Evolutionary conservation across 2,797 vertebrate species (phyloP), one percentile per base, ranked within the genome.

Genomic region (Yasuhikotakia modesta): DNA sequence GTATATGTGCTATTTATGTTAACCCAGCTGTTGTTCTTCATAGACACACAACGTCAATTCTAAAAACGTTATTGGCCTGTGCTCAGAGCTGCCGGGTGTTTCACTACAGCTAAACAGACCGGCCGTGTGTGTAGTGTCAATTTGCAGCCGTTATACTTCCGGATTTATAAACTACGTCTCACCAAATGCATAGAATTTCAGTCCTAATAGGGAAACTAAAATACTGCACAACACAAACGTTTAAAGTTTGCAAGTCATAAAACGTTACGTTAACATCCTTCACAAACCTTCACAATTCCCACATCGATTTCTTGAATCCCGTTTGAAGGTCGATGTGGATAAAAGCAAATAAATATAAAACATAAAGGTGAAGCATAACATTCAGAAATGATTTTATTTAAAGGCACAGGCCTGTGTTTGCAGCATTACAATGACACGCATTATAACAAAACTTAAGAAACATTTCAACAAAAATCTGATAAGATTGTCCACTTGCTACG

Each of bases 11-110:
- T 71, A 63, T 78, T 63, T 72, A 16, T 76, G 76, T 78, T 32
- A 24, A 24, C 76, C 45, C 79, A 81, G 80, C 73, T 86, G 82
- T 13, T 65, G 52, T 61, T 60, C n/a, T 58, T 79, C 76, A 8
- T 4, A 71, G 24, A 50, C 39, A 70, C 43, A 67, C 22, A 70
- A 4, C 55, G 63, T 48, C 7, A 13, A 39, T 71, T 65, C 53
- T 73, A 70, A 65, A 76, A 78, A 70, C 52, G 57, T n/a, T 43
- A 19, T 58, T 46, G 68, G 75, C 58, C 10, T 21, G 12, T 53
- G 30, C 30, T 73, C 58, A 55, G n/a, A 0, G 17, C 68, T 21
- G 53, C 11, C 13, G 0, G 70, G 78, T 81, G 79, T 19, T 16
- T 57, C 64, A 76, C 43, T 74, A 73, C 57, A 78, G 69, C 65